Evolutionary conservation across 30 jellyfish, hydroid and myxozoan species (phyloP).

Genomic region (Morbakka virulenta): DNA sequence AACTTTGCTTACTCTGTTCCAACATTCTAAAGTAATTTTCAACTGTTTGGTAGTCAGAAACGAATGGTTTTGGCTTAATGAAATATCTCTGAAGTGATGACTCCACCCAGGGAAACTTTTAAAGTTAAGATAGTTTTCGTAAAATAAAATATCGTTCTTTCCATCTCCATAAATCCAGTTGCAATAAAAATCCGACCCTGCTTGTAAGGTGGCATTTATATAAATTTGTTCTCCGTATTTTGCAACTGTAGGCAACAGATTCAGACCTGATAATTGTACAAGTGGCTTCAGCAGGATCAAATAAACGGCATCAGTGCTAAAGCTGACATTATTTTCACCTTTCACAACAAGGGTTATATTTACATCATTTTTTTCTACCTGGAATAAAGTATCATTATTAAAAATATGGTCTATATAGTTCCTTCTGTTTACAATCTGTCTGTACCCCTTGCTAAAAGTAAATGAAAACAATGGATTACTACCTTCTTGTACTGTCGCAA

Average conservation of each 20-base stretch:
- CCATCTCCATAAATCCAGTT: not conserved
- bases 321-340: not conserved
- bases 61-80: not conserved
- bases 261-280: not conserved
- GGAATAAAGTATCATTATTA: not conserved
- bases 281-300: not conserved
- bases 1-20: not conserved
- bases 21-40: not conserved
- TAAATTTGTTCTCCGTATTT: too few relatives aligned
- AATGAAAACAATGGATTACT: not conserved
- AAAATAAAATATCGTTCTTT: too few relatives aligned
- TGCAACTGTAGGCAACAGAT: not conserved
- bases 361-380: too few relatives aligned
- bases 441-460: not conserved
- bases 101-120: not conserved
- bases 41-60: not conserved
- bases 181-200: conserved; percentile 3
- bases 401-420: not conserved
- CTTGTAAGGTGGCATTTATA: not conserved
- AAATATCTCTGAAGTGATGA: not conserved
- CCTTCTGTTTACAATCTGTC: not conserved
- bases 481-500: not conserved
- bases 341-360: not conserved
- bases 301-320: not conserved
- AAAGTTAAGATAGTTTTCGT: not conserved